phyloP scores from a whole-genome alignment of 2,888 invertebrate genomes.

The Philhelius pedissequus region DNA sequence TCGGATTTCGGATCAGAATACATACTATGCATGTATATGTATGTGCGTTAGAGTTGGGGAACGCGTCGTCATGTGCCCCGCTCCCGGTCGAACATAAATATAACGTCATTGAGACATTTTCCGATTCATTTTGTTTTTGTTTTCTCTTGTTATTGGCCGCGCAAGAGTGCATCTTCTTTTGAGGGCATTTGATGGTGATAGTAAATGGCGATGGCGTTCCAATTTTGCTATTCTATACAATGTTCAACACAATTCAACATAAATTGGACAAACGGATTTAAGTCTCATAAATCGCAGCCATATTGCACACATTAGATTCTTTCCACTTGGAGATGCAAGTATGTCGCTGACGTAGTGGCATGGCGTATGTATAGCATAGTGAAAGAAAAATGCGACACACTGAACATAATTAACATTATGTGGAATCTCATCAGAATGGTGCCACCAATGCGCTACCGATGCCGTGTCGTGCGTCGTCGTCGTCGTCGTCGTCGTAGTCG shows the following conservation, averaged over 20 bases:
- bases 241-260: not conserved
- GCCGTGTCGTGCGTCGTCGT: too few relatives aligned
- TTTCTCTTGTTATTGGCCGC: not conserved
- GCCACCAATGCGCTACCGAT: not conserved
- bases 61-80: not conserved
- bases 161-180: constrained; percentile 11
- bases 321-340: not conserved
- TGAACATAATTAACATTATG: constrained; percentile 47
- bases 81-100: constrained; percentile 7
- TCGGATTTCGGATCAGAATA: constrained; percentile 32
- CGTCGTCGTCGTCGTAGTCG: not conserved
- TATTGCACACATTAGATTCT: constrained; percentile 24
- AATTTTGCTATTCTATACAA: constrained; percentile 3
- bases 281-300: constrained; percentile 36
- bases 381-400: constrained; percentile 47
- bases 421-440: constrained; percentile 23
- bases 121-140: constrained; percentile 35
- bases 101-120: constrained; percentile 66
- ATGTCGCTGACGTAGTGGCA: not conserved
- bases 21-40: not conserved
- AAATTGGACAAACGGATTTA: constrained; percentile 41
- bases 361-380: not conserved
- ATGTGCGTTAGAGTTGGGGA: too few relatives aligned
- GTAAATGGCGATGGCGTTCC: constrained; percentile 1
- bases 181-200: not conserved